Base-by-base conservation (phyloP, 2,113 vertebrate species). In the Eublepharis macularius region DNA sequence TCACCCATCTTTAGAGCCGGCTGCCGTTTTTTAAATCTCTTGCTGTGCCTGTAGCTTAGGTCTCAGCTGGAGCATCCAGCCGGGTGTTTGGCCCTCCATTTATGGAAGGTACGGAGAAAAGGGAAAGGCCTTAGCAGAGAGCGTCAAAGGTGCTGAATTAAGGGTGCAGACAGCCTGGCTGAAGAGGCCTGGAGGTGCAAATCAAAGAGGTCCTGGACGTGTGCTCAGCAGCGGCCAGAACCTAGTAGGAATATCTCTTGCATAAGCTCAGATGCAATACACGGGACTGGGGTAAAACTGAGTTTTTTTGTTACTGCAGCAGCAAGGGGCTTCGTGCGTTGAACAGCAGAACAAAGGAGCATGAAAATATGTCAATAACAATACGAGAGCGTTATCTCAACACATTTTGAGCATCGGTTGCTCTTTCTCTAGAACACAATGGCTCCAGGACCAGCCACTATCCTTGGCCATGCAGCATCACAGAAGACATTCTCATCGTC, bases 1-100 rank as follows among this genome's bases (percentile, higher is more conserved):
- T 88, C 81, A 51, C 80, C 85, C 75, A 63, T 34, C 39, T 34
- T 65, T 51, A 66, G 60, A 82, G 60, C 77, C 87, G 87, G 57
- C 88, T 85, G 76, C n/a, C 82, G 75, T 80, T 76, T 66, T 88
- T 86, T 83, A n/a, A 89, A 83, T 92, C 88, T 83, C 84, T 92
- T 91, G 29, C 57, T 36, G 6, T 29, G 72, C 49, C 82, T 65
- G 47, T 13, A 76, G 60, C 41, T 36, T 66, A 10, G 41, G 54
- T 76, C 57, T 83, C 82, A 75, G 72, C 81, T 82, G 81, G 80
- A 72, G 68, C 41, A 36, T 34, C 29, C 29, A 17, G 21, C 29
- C 39, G 29, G 24, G 39, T 26, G n/a, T 45, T 45, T 70, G 81
- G 16, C 51, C 51, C 51, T 19, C 16, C 60, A 72, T 57, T 72